Base-by-base conservation (phyloP, 2,113 vertebrate species). In the Pitta sordida region DNA sequence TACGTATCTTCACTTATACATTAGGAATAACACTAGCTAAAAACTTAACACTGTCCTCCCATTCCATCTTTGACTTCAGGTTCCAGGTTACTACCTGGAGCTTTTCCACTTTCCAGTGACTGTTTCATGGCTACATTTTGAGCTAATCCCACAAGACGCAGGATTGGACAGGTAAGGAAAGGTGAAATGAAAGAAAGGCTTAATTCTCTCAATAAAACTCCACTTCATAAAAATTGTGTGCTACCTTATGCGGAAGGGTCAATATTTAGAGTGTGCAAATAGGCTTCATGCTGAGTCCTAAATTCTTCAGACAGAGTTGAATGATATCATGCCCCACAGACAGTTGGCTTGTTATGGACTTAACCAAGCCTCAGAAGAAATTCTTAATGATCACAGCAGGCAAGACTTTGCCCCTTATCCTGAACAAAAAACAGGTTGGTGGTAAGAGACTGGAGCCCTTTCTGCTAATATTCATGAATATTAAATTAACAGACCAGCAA, bases 341-440 rank as follows among this genome's bases (percentile, higher is more conserved):
- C 20, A 68, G 30, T 21, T 82, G 52, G 63, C 37, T 76, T 80
- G 37, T 62, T 89, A 75, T 27, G 58, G 79, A 59, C 58, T 93
- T 90, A 81, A 49, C 24, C 15, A 77, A 43, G 46, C 70, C 60
- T 84, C 59, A 87, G 74, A 87, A 85, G 49, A 93, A 91, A 83
- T 88, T 55, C n/a, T 86, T 89, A 63, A 90, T 71, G 78, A 67
- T 87, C 85, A 91, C 84, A 96, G 87, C 77, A 96, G 73, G 81
- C 64, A 86, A 65, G 81, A 81, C n/a, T 86, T 91, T 74, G 77
- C 69, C 69, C 56, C 65, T 95, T 94, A 65, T 87, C 74, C 78
- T 94, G 65, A 70, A 43, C 56, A 87, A 91, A 48, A 76, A 94
- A 78, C 10, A 74, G 26, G 49, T 24, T 92, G 68, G n/a, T 83